Percentiles rank a stretch among this genome's conserved stretches.
phyloP scores from a whole-genome alignment of 1,140 invertebrate species.

The Asobara japonica region DNA sequence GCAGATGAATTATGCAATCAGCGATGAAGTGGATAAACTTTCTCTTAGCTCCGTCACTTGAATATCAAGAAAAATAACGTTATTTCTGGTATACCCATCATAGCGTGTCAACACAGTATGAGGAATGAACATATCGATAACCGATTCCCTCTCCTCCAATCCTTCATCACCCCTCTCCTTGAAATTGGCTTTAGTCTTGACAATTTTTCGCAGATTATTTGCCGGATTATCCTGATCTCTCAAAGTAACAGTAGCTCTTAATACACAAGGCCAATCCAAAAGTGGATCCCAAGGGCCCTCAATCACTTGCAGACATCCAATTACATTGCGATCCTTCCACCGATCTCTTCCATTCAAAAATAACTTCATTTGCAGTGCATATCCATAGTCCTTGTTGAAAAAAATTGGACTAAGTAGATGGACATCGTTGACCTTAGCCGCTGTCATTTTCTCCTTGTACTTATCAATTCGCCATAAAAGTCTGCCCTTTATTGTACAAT shows the following conservation, averaged over 20 bases:
- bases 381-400: constrained; percentile 75
- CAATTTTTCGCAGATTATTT: constrained; percentile 64
- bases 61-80: constrained; percentile 75
- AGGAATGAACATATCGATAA: constrained; percentile 78
- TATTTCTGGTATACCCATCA: constrained; percentile 71
- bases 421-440: constrained; percentile 72
- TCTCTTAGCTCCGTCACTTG: constrained; percentile 55
- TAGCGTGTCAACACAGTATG: constrained; percentile 73
- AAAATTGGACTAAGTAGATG: constrained; percentile 74
- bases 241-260: constrained; percentile 71
- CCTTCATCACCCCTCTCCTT: constrained; percentile 66
- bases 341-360: constrained; percentile 77
- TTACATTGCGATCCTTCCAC: constrained; percentile 77
- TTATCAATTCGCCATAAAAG: constrained; percentile 76
- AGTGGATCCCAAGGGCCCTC: constrained; percentile 76
- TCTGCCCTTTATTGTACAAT: constrained; percentile 62
- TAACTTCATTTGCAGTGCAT: constrained; percentile 74
- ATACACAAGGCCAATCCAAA: constrained; percentile 75
- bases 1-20: constrained; percentile 20
- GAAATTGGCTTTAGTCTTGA: constrained; percentile 61
- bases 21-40: constrained; percentile 41
- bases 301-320: constrained; percentile 73
- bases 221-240: constrained; percentile 70
- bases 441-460: constrained; percentile 72
- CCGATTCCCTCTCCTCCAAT: constrained; percentile 66